A percentile compares a stretch with the other conserved stretches of the same genome.
phyloP scores from a whole-genome alignment of 2,888 invertebrate genomes.

The Mythimna ferrago region DNA sequence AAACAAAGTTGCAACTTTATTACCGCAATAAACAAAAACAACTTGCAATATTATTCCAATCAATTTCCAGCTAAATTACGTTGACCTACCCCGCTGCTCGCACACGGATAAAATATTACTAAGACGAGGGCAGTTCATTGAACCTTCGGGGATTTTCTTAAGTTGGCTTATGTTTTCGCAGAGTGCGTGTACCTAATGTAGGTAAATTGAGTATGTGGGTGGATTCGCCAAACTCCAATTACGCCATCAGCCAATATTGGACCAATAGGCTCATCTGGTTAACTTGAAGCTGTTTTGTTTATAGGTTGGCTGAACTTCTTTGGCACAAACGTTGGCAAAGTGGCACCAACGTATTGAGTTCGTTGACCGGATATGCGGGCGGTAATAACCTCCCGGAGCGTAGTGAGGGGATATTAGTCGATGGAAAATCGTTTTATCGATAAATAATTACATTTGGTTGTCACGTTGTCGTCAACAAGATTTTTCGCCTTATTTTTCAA shows the following conservation, averaged over 20 bases:
- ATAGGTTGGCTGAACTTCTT: conserved; percentile 22
- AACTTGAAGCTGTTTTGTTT: conserved; percentile 15
- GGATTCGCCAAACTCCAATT: conserved; percentile 13
- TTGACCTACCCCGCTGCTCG: conserved; percentile 23
- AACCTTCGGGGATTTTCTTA: conserved; percentile 40
- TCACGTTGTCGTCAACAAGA: conserved; percentile 11
- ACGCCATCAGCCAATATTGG: conserved; percentile 49
- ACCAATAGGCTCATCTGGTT: conserved; percentile 25
- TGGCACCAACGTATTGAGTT: conserved; percentile 59
- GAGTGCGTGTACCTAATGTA: conserved; percentile 31
- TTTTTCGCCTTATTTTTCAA: not conserved
- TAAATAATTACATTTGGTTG: conserved; percentile 54
- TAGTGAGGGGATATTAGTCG: conserved; percentile 66
- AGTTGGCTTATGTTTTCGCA: conserved; percentile 26
- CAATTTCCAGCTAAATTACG: conserved; percentile 29
- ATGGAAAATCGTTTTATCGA: conserved; percentile 63
- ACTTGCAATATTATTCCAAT: conserved; percentile 58
- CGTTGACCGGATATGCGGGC: conserved; percentile 73
- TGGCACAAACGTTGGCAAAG: conserved; percentile 44
- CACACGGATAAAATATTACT: conserved; percentile 5
- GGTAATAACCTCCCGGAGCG: conserved; percentile 72
- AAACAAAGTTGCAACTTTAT: conserved; percentile 52
- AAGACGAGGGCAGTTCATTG: conserved; percentile 31
- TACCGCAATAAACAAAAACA: conserved; percentile 40
- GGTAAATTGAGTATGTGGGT: conserved; percentile 42